Conservation (phyloP, 2,113 vertebrate species). For the Cepphus grylle region DNA sequence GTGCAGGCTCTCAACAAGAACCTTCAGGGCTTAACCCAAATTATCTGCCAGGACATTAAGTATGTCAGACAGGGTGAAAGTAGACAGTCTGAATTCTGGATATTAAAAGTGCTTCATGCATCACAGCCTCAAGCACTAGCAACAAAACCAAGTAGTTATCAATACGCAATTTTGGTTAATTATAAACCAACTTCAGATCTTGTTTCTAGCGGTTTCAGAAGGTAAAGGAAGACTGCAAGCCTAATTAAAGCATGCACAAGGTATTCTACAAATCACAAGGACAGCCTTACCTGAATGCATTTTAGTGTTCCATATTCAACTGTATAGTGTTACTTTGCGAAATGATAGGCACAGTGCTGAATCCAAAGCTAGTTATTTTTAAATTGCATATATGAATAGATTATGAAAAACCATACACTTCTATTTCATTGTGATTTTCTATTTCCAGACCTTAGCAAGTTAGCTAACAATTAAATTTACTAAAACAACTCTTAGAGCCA, state of each 20-base stretch:
- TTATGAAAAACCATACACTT: background rate
- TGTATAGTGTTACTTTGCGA: background rate
- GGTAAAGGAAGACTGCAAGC: background rate
- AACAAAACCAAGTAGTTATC: background rate
- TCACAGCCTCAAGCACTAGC: background rate
- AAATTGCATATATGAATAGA: background rate
- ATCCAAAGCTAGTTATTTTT: background rate
- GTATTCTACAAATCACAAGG: background rate
- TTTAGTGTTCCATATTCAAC: background rate
- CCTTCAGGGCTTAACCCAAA: background rate
- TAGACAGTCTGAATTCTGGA: background rate
- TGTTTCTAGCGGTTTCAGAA: background rate
- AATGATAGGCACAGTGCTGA: background rate
- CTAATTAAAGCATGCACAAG: background rate
- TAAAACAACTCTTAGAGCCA: background rate
- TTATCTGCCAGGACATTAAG: background rate
- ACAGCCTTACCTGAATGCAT: background rate
- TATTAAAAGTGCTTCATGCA: background rate
- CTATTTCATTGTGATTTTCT: background rate
- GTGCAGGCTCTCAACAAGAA: background rate
- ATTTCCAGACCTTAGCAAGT: background rate
- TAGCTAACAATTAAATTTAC: background rate
- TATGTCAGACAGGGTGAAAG: background rate
- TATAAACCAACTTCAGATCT: background rate
- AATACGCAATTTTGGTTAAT: background rate